Percentiles rank a stretch among this genome's conserved stretches.
Evolutionary conservation across 1,140 invertebrate genomes (phyloP).

Genomic region (Achatina immaculata): DNA sequence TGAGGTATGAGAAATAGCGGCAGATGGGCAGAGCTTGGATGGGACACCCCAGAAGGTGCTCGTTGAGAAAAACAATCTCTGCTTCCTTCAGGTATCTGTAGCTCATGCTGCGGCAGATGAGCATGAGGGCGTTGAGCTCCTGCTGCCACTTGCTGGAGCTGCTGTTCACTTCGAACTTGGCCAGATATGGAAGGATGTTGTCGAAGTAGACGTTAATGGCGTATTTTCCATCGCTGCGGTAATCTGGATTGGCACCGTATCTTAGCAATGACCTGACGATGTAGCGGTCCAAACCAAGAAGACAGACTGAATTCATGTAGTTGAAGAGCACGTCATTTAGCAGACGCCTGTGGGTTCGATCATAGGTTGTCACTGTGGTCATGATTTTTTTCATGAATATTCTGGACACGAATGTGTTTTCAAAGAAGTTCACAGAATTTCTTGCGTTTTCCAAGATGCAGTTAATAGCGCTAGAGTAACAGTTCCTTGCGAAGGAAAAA

Average conservation of each 20-base stretch:
- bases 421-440: constrained; percentile 23
- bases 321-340: constrained; percentile 27
- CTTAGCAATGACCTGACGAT: constrained; percentile 3
- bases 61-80: constrained; percentile 7
- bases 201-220: constrained; percentile 30
- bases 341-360: background rate
- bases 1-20: constrained; percentile 10
- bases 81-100: background rate
- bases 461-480: constrained; percentile 21
- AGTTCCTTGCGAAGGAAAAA: background rate
- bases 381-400: constrained; percentile 34
- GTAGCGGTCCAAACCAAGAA: background rate
- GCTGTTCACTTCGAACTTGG: constrained; percentile 25
- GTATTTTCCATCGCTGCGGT: background rate
- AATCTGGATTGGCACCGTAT: constrained; percentile 34
- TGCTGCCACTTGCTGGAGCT: background rate
- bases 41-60: constrained; percentile 11
- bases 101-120: constrained; percentile 9
- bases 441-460: constrained; percentile 25
- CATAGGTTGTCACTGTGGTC: background rate
- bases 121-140: constrained; percentile 13
- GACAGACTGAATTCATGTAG: constrained; percentile 6
- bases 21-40: constrained; percentile 22
- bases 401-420: constrained; percentile 7
- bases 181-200: constrained; percentile 25